These are phyloP conservation scores for Ptilodon capucinus DNA, from an alignment of 2,888 invertebrate genomes.

Conservation along the genomic window DNA sequence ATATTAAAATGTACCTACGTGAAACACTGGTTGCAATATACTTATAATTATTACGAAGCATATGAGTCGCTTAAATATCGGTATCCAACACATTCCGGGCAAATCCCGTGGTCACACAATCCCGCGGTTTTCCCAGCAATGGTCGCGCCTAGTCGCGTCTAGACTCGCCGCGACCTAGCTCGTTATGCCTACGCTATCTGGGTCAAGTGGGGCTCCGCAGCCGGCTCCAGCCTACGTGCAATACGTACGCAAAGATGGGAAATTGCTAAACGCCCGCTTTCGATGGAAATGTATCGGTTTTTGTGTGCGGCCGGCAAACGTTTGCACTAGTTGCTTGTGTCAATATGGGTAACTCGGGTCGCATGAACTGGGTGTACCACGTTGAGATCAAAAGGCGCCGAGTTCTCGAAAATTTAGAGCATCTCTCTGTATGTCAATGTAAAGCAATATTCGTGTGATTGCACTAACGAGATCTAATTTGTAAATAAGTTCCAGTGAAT, in stretches of 20 bases:
- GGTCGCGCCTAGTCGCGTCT: conserved; percentile 8
- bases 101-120: not conserved
- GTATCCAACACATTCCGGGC: too few species aligned
- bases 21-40: too few species aligned
- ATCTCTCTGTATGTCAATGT: not conserved
- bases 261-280: conserved; percentile 1
- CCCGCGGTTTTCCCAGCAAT: not conserved
- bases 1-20: too few species aligned
- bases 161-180: conserved; percentile 16
- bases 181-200: conserved; percentile 20
- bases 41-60: too few species aligned
- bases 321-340: not conserved
- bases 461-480: not conserved
- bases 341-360: not conserved
- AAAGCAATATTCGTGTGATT: not conserved
- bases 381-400: not conserved
- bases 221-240: conserved; percentile 12
- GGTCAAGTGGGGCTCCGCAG: conserved; percentile 26
- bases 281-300: conserved; percentile 7
- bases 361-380: not conserved
- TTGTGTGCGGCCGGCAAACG: not conserved
- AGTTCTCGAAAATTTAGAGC: not conserved
- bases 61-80: too few species aligned
- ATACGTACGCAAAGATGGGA: conserved; percentile 1
- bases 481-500: not conserved